These are phyloP conservation scores for Rhagium mordax DNA, from an alignment of 2,888 invertebrate genomes.

Conservation along the genomic window DNA sequence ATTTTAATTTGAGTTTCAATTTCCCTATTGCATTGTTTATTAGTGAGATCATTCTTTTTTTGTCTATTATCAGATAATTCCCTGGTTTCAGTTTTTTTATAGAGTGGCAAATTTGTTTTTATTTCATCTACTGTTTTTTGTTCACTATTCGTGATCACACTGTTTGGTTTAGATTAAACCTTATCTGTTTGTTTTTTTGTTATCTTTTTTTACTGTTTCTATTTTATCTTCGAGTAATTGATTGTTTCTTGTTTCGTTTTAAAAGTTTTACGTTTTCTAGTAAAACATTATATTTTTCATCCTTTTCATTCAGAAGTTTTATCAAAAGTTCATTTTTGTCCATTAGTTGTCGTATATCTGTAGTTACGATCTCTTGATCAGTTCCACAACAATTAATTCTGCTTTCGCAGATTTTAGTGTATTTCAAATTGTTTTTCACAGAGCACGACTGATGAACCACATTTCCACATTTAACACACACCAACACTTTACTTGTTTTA, in stretches of 20 bases:
- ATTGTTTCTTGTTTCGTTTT: not conserved
- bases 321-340: not conserved
- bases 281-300: not conserved
- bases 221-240: not conserved
- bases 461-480: not conserved
- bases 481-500: not conserved
- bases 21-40: not conserved
- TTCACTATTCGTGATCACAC: not conserved
- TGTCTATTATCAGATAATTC: not conserved
- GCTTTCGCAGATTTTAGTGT: not conserved
- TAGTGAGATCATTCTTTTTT: not conserved
- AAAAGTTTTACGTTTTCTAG: not conserved
- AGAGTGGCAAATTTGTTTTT: not conserved
- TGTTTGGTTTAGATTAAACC: not conserved
- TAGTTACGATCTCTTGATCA: not conserved
- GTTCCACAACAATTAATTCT: not conserved
- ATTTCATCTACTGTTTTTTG: not conserved
- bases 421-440: not conserved
- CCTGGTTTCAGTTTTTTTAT: not conserved
- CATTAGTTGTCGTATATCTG: not conserved
- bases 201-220: not conserved
- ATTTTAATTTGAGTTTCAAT: not conserved
- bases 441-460: not conserved
- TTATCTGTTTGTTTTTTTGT: not conserved
- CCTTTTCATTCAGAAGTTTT: not conserved